A percentile compares a stretch with the other conserved stretches of the same genome.
These are phyloP conservation scores for Entomobrya proxima DNA, from an alignment of 2,888 invertebrate genomes.

Conservation along the genomic window DNA sequence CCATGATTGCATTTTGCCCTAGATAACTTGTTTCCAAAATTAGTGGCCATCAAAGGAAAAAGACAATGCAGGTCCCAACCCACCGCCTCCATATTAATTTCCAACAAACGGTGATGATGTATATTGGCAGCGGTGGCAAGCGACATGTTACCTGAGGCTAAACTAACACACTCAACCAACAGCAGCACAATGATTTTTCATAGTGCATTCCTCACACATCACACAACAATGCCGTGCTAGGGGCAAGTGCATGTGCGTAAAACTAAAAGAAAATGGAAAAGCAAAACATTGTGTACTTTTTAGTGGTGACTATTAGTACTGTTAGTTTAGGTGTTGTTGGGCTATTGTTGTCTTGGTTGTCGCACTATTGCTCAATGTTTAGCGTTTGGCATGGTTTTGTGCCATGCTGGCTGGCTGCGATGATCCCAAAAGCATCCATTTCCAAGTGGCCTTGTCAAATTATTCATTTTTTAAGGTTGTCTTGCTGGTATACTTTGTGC, in stretches of 20 bases:
- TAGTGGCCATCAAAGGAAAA: conserved; percentile 12
- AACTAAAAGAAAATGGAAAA: neutral
- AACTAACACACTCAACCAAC: neutral
- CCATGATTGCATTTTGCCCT: conserved; percentile 42
- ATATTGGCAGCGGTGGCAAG: conserved; percentile 12
- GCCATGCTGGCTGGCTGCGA: conserved; percentile 19
- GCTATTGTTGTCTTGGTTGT: neutral
- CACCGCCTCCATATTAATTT: conserved; percentile 51
- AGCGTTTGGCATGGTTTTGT: conserved; percentile 11
- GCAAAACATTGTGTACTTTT: neutral
- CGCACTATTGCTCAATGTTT: neutral
- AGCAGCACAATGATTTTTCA: conserved; percentile 28
- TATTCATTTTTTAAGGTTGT: conserved; percentile 66
- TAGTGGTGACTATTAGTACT: neutral
- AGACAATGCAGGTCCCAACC: conserved; percentile 42
- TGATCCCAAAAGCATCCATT: conserved; percentile 59
- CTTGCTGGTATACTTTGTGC: conserved; percentile 22
- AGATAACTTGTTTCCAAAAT: conserved; percentile 38
- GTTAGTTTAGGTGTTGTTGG: neutral
- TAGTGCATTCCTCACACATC: neutral
- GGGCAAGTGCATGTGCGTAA: conserved; percentile 23
- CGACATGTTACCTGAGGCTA: conserved; percentile 48
- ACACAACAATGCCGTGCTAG: neutral
- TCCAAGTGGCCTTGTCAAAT: conserved; percentile 66
- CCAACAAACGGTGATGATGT: conserved; percentile 27